These are phyloP conservation scores for Austrofundulus limnaeus DNA, from an alignment of 2,113 vertebrate genomes.

Conservation along the genomic window DNA sequence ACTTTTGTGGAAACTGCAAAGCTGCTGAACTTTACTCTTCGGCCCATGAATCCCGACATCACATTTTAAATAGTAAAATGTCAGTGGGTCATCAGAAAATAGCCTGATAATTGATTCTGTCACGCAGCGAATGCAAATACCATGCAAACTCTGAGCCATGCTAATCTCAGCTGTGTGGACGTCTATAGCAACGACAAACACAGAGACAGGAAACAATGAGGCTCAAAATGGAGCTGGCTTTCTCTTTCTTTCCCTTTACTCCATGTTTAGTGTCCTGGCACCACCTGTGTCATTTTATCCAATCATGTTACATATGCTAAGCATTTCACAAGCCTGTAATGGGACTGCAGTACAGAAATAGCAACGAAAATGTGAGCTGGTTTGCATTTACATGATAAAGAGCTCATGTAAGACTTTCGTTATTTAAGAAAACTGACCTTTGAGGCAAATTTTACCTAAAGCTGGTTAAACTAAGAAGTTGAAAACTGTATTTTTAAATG, in stretches of 20 bases:
- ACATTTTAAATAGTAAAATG: too few species aligned
- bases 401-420: constrained; percentile 8
- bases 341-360: constrained; percentile 57
- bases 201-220: constrained; percentile 57
- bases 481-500: too few species aligned
- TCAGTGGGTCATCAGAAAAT: constrained; percentile 69
- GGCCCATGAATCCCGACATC: too few species aligned
- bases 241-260: constrained; percentile 8
- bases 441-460: background rate
- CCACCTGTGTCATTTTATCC: constrained; percentile 61
- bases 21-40: constrained; percentile 9
- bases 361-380: constrained; percentile 28
- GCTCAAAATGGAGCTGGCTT: constrained; percentile 29
- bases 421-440: constrained; percentile 19
- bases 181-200: constrained; percentile 60
- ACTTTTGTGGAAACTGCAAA: constrained; percentile 32
- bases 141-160: constrained; percentile 23
- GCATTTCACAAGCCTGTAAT: constrained; percentile 56
- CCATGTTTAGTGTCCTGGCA: constrained; percentile 48
- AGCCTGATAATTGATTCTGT: constrained; percentile 70
- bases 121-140: constrained; percentile 53
- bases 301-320: constrained; percentile 55
- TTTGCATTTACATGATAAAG: constrained; percentile 12
- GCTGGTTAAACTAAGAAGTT: too few species aligned
- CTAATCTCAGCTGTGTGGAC: constrained; percentile 51